These are phyloP conservation scores for Lepus oiostolus DNA, from an alignment of 2,797 vertebrate species.

Conservation along the genomic window DNA sequence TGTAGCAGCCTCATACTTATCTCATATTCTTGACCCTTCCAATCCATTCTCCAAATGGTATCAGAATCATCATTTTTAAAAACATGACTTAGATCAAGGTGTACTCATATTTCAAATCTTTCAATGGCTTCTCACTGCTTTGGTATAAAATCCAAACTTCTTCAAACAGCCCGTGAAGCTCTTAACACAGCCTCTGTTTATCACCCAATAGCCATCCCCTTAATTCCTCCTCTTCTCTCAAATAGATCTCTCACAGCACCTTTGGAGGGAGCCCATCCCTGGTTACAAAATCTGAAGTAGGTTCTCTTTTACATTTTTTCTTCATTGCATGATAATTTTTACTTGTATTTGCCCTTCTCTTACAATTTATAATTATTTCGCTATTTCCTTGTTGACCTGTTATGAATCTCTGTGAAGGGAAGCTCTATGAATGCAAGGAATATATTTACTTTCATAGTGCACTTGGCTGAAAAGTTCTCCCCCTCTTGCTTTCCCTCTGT, in stretches of 20 bases:
- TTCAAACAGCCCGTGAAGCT: not conserved
- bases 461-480: not conserved
- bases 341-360: not conserved
- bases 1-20: not conserved
- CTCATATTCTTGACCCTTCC: not conserved
- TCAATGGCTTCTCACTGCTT: not conserved
- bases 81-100: not conserved
- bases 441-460: not conserved
- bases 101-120: not conserved
- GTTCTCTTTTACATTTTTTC: not conserved
- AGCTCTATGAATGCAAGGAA: not conserved
- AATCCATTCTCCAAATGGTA: not conserved
- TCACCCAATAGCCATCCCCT: not conserved
- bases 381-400: not conserved
- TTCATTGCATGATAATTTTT: not conserved
- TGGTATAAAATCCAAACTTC: slow-evolving; percentile 1
- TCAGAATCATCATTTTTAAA: not conserved
- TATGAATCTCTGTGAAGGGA: not conserved
- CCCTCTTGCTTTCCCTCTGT: too few relatives aligned
- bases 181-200: not conserved
- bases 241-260: not conserved
- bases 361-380: not conserved
- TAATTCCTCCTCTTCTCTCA: not conserved
- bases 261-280: not conserved
- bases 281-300: not conserved